Percentiles rank a stretch among this genome's conserved stretches.
Conservation (phyloP, 1,140 invertebrate genomes). For the Scylla paramamosain region DNA sequence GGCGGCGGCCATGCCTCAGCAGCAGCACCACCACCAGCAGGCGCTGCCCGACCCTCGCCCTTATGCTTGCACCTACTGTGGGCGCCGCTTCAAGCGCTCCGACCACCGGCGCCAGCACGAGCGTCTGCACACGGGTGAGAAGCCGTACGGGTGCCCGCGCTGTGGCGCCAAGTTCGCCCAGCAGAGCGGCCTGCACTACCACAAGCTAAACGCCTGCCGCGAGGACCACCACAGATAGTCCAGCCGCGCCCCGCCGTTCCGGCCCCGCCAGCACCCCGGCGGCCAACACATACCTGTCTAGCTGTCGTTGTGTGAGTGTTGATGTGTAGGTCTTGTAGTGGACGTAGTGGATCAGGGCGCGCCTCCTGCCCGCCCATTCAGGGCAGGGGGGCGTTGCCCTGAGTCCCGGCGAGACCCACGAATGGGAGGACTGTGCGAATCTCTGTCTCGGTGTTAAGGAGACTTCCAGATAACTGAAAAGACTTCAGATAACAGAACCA, state of each 20-base stretch:
- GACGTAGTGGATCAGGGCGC: neutral
- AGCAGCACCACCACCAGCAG: constrained; percentile 63
- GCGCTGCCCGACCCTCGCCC: constrained; percentile 77
- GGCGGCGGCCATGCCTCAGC: constrained; percentile 55
- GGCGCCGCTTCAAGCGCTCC: constrained; percentile 79
- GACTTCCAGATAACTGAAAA: neutral
- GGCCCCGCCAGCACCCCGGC: neutral
- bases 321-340: constrained; percentile 23
- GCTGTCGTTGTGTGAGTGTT: neutral
- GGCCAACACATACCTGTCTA: neutral
- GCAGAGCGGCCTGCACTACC: constrained; percentile 83
- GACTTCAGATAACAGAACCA: neutral
- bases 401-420: neutral
- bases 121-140: constrained; percentile 81
- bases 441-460: neutral
- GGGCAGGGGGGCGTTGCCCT: neutral
- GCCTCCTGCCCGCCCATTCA: neutral
- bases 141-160: constrained; percentile 80
- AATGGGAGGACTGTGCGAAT: neutral
- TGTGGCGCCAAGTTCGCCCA: constrained; percentile 82
- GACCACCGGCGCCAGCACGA: constrained; percentile 78
- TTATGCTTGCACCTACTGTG: constrained; percentile 81
- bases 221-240: constrained; percentile 65
- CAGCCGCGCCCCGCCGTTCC: neutral
- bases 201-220: constrained; percentile 78